Base-by-base conservation (phyloP, 2,888 invertebrate genomes). In the Drosophila conformis region DNA sequence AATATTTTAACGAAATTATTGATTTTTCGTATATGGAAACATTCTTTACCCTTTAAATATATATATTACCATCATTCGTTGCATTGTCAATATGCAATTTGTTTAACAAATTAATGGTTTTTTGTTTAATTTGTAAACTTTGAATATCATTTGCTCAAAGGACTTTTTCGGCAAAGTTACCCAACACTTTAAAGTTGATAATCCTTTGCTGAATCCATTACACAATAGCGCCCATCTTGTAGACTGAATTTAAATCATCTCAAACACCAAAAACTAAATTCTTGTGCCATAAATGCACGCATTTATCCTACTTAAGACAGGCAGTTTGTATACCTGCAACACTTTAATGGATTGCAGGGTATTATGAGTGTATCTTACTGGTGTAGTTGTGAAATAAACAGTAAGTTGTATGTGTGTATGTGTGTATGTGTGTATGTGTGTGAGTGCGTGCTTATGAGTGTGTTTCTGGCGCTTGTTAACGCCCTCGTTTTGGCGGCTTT, bases 381-480 rank as follows among this genome's bases (percentile, higher is more conserved):
- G 67, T 74, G 76, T 89, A 82, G 85, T 83, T 65, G 71, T 69
- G n/a, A 76, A 82, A 76, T 85, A 82, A 89, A 87, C 68, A 87
- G 74, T 68, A 70, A 89, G 87, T 78, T 87, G 54, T 64, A 38
- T 67, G 21, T 46, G 18, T 49, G 38, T 25, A 25, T 25, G 21
- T 1, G 21, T 87, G 54, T 64, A 25, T 25, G 21, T 1, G 21
- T 87, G 54, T 64, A 25, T 25, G 18, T 81, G 33, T 60, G 59
- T 78, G 40, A 71, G 49, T n/a, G 35, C 46, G 33, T 81, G 46
- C 52, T 52, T 80, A 52, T 72, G 38, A 40, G 46, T 73, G 52
- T 89, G 87, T 83, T 65, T 79, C 80, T 84, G 87, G 62, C 87
- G 85, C 89, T 89, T 86, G 85, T 89, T 86, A 86, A 87, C 85